phyloP scores from a whole-genome alignment of 1,140 invertebrate genomes.

The Drosophila paulistorum region DNA sequence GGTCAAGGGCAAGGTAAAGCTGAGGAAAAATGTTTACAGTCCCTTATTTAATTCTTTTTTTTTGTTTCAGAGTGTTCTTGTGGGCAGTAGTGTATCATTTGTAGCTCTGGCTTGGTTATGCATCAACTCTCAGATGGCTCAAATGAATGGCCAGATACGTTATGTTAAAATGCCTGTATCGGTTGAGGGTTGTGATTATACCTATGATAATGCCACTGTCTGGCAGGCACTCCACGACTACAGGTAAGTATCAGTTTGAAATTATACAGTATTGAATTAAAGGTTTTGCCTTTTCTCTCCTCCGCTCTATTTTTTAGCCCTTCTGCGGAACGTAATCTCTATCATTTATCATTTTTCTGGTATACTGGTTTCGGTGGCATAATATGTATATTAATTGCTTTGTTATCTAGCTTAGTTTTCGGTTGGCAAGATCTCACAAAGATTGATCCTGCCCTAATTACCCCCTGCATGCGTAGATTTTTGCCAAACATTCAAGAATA shows the following conservation, averaged over 20 bases:
- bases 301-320: conserved; percentile 33
- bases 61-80: conserved; percentile 60
- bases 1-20: conserved; percentile 88
- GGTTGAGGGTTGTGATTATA: conserved; percentile 86
- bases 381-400: conserved; percentile 47
- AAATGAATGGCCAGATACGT: conserved; percentile 86
- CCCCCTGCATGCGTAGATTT: conserved; percentile 69
- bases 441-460: conserved; percentile 64
- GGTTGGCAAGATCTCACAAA: conserved; percentile 62
- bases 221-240: conserved; percentile 50
- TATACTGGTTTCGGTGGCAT: conserved; percentile 62
- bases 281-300: not conserved
- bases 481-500: conserved; percentile 53
- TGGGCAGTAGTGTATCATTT: conserved; percentile 66
- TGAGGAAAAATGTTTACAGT: not conserved
- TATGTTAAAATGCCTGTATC: conserved; percentile 86
- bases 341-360: conserved; percentile 73
- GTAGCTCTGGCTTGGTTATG: conserved; percentile 64
- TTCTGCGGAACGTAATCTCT: conserved; percentile 58
- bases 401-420: conserved; percentile 46
- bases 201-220: conserved; percentile 68
- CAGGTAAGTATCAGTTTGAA: conserved; percentile 47
- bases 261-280: not conserved
- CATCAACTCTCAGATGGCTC: conserved; percentile 86
- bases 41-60: not conserved